These are phyloP conservation scores for Brachyhypopomus occidentalis DNA, from an alignment of 2,113 vertebrate genomes.

Conservation along the genomic window DNA sequence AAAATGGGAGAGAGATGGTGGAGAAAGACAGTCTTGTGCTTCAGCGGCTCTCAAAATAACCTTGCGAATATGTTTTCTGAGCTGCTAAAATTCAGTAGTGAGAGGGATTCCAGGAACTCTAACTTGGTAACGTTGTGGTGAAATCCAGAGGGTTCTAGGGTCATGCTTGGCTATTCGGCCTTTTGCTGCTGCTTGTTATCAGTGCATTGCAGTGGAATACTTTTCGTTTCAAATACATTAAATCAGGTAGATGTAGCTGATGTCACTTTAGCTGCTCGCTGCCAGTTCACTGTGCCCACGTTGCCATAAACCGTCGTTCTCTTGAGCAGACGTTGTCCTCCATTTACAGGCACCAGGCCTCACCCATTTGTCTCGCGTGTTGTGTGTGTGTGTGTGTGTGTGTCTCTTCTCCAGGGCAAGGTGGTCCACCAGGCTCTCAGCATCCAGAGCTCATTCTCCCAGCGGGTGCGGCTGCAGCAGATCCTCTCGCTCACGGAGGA, in stretches of 20 bases:
- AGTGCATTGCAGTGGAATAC: too few relatives aligned
- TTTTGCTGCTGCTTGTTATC: too few relatives aligned
- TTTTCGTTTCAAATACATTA: too few relatives aligned
- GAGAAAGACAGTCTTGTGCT: not conserved
- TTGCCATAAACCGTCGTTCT: not conserved
- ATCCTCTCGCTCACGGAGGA: slow-evolving; percentile 92
- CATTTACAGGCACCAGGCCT: not conserved
- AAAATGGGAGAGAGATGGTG: not conserved
- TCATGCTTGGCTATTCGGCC: too few relatives aligned
- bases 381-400: not conserved
- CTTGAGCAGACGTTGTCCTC: not conserved
- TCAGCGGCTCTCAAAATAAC: too few relatives aligned
- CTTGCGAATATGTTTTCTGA: too few relatives aligned
- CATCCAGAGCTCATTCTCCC: slow-evolving; percentile 94
- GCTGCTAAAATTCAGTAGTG: too few relatives aligned
- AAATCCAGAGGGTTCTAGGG: too few relatives aligned
- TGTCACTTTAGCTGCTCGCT: not conserved
- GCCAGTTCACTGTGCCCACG: not conserved
- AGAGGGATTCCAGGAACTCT: too few relatives aligned
- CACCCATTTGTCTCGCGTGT: not conserved
- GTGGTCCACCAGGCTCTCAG: slow-evolving; percentile 93
- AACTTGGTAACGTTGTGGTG: too few relatives aligned
- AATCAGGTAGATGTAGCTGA: too few relatives aligned
- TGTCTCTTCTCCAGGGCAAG: slow-evolving; percentile 80
- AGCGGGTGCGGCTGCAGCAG: slow-evolving; percentile 92